phyloP scores from a whole-genome alignment of 2,113 vertebrate genomes.

The Gymnarchus niloticus region DNA sequence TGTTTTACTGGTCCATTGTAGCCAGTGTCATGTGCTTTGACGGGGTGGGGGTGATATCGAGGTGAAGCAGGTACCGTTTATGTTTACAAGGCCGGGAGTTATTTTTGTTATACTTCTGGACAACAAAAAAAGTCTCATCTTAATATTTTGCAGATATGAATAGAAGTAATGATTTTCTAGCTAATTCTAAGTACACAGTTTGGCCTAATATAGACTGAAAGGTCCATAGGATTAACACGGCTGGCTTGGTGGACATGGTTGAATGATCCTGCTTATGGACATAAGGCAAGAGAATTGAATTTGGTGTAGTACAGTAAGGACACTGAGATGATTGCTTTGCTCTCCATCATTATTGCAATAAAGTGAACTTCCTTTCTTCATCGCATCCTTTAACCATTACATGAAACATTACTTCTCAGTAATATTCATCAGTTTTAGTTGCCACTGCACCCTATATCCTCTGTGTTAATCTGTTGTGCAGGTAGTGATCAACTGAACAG shows the following conservation, averaged over 20 bases:
- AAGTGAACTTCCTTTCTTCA: neutral
- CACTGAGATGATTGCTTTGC: neutral
- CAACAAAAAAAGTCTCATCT: no score
- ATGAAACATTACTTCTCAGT: neutral
- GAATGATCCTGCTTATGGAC: no score
- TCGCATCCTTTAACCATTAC: neutral
- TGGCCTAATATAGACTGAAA: neutral
- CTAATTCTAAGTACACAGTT: neutral
- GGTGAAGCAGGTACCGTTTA: no score
- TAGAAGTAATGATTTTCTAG: neutral
- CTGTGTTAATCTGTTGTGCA: neutral
- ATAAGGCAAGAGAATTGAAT: no score
- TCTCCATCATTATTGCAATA: neutral
- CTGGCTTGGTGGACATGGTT: neutral
- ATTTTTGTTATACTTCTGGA: no score
- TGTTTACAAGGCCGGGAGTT: no score
- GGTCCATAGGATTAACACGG: neutral
- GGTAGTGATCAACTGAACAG: neutral
- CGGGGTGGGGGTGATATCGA: no score
- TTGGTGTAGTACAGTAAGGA: no score
- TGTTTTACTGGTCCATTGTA: no score
- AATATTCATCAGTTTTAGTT: neutral
- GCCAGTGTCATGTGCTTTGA: no score
- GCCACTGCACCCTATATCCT: neutral
- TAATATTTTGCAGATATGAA: neutral